Base-by-base conservation (phyloP, 2,797 vertebrate genomes). In the Pseudomugil tenellus region DNA sequence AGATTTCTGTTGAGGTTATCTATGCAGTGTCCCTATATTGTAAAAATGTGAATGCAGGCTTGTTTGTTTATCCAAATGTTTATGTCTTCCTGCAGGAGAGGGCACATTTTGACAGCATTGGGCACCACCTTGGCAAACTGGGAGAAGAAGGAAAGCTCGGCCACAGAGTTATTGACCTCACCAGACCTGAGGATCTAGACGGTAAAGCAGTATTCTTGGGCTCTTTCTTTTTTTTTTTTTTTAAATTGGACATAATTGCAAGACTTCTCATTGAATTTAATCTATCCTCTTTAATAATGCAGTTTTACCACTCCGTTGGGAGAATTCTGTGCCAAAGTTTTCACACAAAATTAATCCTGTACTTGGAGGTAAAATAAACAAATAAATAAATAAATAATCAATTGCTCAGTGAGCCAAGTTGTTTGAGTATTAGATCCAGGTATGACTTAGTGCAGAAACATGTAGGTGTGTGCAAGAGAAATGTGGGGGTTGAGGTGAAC, bases 121-220 rank as follows among this genome's bases (percentile, higher is more conserved):
- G 96, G 35, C 94, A 96, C 46, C 98, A 96, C 70, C 91, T 99
- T 80, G 94, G 96, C 60, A 99, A 99, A 80, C 92, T 97, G 71
- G 95, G 82, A 41, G 98, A 99, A 77, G 98, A 99, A 37, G 96
- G 95, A 66, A 99, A 99, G 91, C 89, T 99, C 67, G 97, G 97
- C 65, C 97, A 97, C 19, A 94, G 98, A 84, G 97, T 99, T 80
- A 99, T 99, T 3, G 98, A 99, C 86, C 96, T 99, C 58, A 99
- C 98, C 75, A 95, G 97, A 84, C 98, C 98, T n/a, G 98, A 99
- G 88, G 98, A 99, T 70, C 95, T 97, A 37, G 98, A 99, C 56
- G 98, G 98, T 99, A 93, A 96, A 95, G 29, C 12, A 51, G 54
- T 1, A 12, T 63, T 65, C 46, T 0, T 0, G 3, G 32, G 1